Evolutionary conservation across 2,888 invertebrate genomes (phyloP).

Genomic region (Apomyelois bistriatella): DNA sequence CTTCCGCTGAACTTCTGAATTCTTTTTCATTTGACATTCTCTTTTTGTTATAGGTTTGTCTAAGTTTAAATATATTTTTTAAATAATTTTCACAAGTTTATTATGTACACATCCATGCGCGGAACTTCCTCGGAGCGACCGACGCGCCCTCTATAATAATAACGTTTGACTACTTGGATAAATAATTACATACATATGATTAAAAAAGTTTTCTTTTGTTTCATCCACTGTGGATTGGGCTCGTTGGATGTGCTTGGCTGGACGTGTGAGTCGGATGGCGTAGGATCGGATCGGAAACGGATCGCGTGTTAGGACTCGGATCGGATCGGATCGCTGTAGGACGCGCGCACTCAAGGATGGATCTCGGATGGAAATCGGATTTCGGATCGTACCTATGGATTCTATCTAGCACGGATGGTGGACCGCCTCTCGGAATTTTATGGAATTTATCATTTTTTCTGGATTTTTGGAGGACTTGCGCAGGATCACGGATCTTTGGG

Average conservation of each 20-base stretch:
- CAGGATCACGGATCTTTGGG: slow-evolving; percentile 64
- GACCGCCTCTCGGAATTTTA: slow-evolving; percentile 15
- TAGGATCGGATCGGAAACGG: slow-evolving; percentile 21
- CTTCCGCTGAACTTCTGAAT: too few species aligned
- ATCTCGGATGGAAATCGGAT: slow-evolving; percentile 43
- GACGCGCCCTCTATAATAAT: not conserved
- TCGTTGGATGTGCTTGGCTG: slow-evolving; percentile 68
- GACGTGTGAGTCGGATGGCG: slow-evolving; percentile 52
- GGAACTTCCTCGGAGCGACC: not conserved
- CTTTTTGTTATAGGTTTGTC: too few species aligned
- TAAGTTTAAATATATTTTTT: too few species aligned
- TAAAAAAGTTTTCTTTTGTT: slow-evolving; percentile 77
- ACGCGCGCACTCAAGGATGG: slow-evolving; percentile 42
- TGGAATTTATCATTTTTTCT: slow-evolving; percentile 9
- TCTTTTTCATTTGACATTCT: too few species aligned
- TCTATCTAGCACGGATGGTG: slow-evolving; percentile 19
- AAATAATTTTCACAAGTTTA: too few species aligned
- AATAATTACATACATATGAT: slow-evolving; percentile 39
- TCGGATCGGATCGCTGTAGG: slow-evolving; percentile 34
- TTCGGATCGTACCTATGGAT: slow-evolving; percentile 34
- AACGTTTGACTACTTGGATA: slow-evolving; percentile 21
- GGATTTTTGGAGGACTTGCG: slow-evolving; percentile 27
- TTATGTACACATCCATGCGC: not conserved
- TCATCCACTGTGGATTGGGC: slow-evolving; percentile 78
- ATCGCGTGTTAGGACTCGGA: slow-evolving; percentile 22